Evolutionary conservation across 2,113 vertebrate species (phyloP).

Genomic region (Xiphophorus couchianus): DNA sequence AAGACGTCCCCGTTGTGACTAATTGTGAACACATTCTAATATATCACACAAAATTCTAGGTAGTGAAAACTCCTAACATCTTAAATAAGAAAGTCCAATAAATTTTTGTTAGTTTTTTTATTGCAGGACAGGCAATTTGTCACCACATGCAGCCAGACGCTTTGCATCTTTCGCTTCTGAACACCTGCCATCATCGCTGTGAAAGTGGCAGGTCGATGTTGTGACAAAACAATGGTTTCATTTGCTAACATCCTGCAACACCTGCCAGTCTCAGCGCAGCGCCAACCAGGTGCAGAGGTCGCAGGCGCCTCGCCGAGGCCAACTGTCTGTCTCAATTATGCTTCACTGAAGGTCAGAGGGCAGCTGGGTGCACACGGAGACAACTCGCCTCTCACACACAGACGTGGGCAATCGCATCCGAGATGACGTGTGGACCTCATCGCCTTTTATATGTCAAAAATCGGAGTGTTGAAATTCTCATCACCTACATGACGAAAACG

Average conservation of each 20-base stretch:
- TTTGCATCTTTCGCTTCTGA: slow-evolving; percentile 21
- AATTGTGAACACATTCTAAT: too few species aligned
- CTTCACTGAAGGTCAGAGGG: slow-evolving; percentile 15
- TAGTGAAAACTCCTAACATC: neutral
- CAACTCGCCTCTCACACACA: neutral
- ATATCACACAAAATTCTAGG: neutral
- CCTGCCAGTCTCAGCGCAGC: slow-evolving; percentile 54
- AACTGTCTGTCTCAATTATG: slow-evolving; percentile 19
- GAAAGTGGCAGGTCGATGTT: slow-evolving; percentile 35
- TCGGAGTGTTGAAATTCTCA: neutral
- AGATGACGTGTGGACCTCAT: slow-evolving; percentile 1
- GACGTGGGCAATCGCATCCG: neutral
- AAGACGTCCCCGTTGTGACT: too few species aligned
- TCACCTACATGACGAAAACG: neutral
- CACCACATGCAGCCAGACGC: neutral
- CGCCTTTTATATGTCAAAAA: neutral
- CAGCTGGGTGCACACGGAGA: neutral
- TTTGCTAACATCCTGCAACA: slow-evolving; percentile 56
- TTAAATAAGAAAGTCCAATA: neutral
- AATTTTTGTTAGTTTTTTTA: neutral
- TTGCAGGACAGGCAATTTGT: neutral
- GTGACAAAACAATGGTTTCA: slow-evolving; percentile 47
- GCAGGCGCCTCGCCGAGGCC: neutral
- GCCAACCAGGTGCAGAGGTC: slow-evolving; percentile 28
- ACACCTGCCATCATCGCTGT: slow-evolving; percentile 47